Base-by-base conservation (phyloP, 2,797 vertebrate species). In the Sternarchorhynchus goeldii region DNA sequence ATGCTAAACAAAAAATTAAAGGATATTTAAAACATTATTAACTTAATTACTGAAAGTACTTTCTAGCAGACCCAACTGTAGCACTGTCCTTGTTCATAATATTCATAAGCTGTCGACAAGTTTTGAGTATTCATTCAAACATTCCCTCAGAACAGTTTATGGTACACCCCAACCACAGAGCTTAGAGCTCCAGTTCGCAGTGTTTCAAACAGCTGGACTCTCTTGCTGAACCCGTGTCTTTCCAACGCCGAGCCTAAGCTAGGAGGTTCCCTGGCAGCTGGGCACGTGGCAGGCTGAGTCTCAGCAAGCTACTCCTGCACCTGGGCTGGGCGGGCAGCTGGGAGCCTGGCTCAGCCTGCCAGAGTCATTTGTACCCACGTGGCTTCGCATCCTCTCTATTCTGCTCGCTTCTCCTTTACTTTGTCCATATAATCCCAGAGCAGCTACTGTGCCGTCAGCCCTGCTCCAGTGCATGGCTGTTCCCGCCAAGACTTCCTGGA, bases 291-390 rank as follows among this genome's bases (percentile, higher is more conserved):
- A 82, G 78, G 76, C 74, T 62, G 17, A n/a, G 21, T 21, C 72
- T 45, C 58, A 66, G 78, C 84, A 86, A 82, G 78, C 82, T 86
- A 82, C 76, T 73, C 75, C 41, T 32, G 56, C 78, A 83, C 79
- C 63, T 84, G 80, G 77, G 77, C 71, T 41, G 63, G 77, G 80
- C 63, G 55, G 55, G 25, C 20, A 72, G 75, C 41, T 64, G 41
- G 68, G 80, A 45, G 66, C 56, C 65, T 80, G 66, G 75, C 74
- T 58, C 66, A 53, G 78, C 34, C 16, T 58, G 34, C n/a, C 39
- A 62, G 71, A 77, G 20, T 69, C 78, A 55, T 73, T 75, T 62
- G 25, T 64, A 21, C 58, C 74, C 59, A 71, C 67, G 65, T 39
- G n/a, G 68, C 66, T 67, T 78, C 55, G n/a, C 5, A 18, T 64